phyloP scores from a whole-genome alignment of 2,888 invertebrate genomes.

The Hypomecis punctinalis region DNA sequence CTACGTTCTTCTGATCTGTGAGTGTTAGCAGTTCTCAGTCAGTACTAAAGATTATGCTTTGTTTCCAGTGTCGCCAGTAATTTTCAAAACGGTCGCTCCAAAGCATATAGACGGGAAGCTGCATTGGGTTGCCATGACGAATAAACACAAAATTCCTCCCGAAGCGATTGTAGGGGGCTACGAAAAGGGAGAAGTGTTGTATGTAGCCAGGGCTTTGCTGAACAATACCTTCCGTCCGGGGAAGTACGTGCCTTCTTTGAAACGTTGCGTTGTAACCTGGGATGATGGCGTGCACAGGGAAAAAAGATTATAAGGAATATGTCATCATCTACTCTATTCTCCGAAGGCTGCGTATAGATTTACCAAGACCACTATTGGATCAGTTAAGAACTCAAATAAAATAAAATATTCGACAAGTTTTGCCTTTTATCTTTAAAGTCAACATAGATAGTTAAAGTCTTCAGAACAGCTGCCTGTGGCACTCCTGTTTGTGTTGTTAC shows the following conservation, averaged over 20 bases:
- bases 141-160: conserved; percentile 13
- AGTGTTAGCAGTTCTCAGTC: no score
- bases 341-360: no score
- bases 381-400: no score
- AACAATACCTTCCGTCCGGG: conserved; percentile 27
- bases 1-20: no score
- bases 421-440: no score
- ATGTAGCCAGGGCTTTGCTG: conserved; percentile 31
- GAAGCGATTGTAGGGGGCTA: conserved; percentile 35
- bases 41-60: neutral
- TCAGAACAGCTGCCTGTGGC: no score
- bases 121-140: conserved; percentile 26
- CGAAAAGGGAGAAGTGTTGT: conserved; percentile 32
- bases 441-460: no score
- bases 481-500: no score
- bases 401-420: no score
- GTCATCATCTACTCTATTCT: no score
- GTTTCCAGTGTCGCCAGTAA: conserved; percentile 32
- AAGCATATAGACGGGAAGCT: conserved; percentile 22
- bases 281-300: conserved; percentile 8
- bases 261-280: conserved; percentile 18
- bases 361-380: no score
- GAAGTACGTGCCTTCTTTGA: conserved; percentile 33
- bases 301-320: conserved; percentile 19
- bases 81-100: conserved; percentile 6